phyloP scores from a whole-genome alignment of 1,140 invertebrate species.

The honey bee (Apis mellifera) region Amel_HAv3.1 CM009944.2:8341501-8342000 shows the following conservation, averaged over 20 bases:
- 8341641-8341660: too few species aligned
- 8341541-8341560: slow-evolving; percentile 11
- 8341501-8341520: slow-evolving; percentile 68
- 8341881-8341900: background rate
- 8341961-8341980: too few species aligned
- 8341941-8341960: too few species aligned
- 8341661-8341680: too few species aligned
- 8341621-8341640: too few species aligned
- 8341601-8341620: background rate
- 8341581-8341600: background rate
- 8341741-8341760: background rate
- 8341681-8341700: too few species aligned
- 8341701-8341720: background rate
- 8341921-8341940: too few species aligned
- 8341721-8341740: background rate
- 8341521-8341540: slow-evolving; percentile 56
- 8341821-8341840: too few species aligned
- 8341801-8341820: background rate
- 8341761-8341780: background rate
- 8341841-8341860: too few species aligned
- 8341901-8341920: too few species aligned
- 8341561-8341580: background rate
- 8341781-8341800: background rate
- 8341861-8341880: background rate
- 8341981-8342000: too few species aligned